These are phyloP conservation scores for Leuciscus waleckii DNA, from an alignment of 2,797 vertebrate genomes.

Conservation along the genomic window DNA sequence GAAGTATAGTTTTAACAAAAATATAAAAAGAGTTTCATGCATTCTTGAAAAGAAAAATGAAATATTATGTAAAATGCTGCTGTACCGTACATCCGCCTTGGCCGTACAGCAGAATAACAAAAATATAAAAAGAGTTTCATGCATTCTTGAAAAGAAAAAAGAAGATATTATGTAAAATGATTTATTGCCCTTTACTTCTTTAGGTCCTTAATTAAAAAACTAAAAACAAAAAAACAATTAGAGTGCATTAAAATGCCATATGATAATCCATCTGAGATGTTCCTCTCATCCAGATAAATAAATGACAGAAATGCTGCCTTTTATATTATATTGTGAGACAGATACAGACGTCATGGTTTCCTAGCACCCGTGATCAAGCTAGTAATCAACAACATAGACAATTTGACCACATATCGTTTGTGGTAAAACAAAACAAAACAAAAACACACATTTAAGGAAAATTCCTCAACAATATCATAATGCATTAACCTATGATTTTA, in stretches of 20 bases:
- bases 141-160: conserved; percentile 15
- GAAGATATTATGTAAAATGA: neutral
- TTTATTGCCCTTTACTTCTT: neutral
- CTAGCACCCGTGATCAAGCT: neutral
- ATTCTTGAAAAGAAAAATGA: neutral
- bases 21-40: conserved; percentile 25
- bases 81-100: too few relatives aligned
- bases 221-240: neutral
- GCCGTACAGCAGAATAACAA: too few relatives aligned
- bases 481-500: neutral
- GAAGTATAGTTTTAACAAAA: conserved; percentile 29
- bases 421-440: neutral
- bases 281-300: neutral
- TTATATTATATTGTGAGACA: conserved; percentile 5
- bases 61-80: neutral
- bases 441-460: neutral
- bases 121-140: conserved; percentile 27
- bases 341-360: conserved; percentile 1
- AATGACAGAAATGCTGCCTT: neutral
- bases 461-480: neutral
- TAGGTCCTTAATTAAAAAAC: neutral
- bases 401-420: neutral
- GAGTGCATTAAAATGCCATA: neutral
- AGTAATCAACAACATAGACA: neutral
- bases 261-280: neutral